Evolutionary conservation across 2,797 vertebrate genomes (phyloP), one percentile per base, ranked within the genome.

Genomic region (Todus mexicanus): DNA sequence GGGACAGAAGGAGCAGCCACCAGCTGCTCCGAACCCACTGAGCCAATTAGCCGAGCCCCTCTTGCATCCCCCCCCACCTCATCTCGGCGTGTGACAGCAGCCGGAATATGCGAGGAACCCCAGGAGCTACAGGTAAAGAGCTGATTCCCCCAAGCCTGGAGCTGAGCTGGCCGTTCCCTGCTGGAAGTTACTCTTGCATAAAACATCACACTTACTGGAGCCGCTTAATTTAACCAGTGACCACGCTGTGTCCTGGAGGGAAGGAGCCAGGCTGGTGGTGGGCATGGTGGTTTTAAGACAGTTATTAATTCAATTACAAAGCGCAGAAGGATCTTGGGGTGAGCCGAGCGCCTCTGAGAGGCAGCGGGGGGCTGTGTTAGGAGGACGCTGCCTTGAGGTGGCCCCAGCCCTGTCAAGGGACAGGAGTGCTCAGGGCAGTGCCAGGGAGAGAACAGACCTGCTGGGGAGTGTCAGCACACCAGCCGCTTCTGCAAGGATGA

Each of bases 241-340:
- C n/a, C 79, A 43, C 29, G 80, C 90, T 74, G 84, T 3, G 74
- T 64, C 22, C 60, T 43, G 59, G 5, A 38, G 71, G 61, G 48
- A 86, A 81, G 87, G 80, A 66, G 75, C 42, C 78, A 87, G 84
- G n/a, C 45, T 84, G 89, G 45, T n/a, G 25, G 45, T 23, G 51
- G 79, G 84, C 48, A 22, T n/a, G 35, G 88, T 48, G 8, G 85
- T 59, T 16, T 48, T 60, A 76, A 79, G 91, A 35, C 14, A 50
- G 77, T 79, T 93, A 91, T 95, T 94, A 93, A 95, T 90, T 86
- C 90, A 92, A 68, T 91, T 87, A 81, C 45, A 53, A 89, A 91
- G 83, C 95, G 12, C 11, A 29, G 61, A 51, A 83, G 80, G 76
- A 76, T 93, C 65, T 53, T 6, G 53, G 59, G 71, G 83, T 65